Evolutionary conservation across 2,113 vertebrate genomes (phyloP).

Genomic region (Ahaetulla prasina): DNA sequence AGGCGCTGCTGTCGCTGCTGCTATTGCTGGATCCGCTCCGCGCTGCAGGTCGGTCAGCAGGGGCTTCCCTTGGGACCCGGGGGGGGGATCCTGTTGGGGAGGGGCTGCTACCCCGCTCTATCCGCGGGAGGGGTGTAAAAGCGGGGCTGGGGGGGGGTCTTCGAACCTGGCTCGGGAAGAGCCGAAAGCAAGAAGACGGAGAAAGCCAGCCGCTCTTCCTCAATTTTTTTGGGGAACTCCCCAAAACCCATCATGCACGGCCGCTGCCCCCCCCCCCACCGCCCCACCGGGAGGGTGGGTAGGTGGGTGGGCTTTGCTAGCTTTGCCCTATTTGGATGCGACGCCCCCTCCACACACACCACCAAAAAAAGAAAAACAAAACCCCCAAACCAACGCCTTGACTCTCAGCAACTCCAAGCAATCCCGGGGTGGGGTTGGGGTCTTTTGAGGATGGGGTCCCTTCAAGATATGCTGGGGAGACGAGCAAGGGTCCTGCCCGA

Average conservation of each 20-base stretch:
- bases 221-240: too few relatives aligned
- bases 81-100: fast-evolving
- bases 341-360: background rate
- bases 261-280: background rate
- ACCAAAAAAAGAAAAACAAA: too few relatives aligned
- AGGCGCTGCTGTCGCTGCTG: background rate
- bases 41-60: background rate
- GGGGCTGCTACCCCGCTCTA: too few relatives aligned
- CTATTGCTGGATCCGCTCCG: background rate
- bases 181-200: too few relatives aligned
- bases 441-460: background rate
- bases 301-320: too few relatives aligned
- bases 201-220: too few relatives aligned
- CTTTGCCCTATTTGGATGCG: background rate
- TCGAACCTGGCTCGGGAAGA: too few relatives aligned
- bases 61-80: background rate
- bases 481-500: too few relatives aligned
- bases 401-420: background rate
- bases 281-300: too few relatives aligned
- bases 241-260: background rate
- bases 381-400: background rate
- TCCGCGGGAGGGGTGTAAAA: too few relatives aligned
- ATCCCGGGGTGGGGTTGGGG: too few relatives aligned
- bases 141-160: too few relatives aligned
- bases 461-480: background rate